A percentile compares a stretch with the other conserved stretches of the same genome.
Conservation (phyloP, 2,888 invertebrate species). For the Monochamus alternatus region DNA sequence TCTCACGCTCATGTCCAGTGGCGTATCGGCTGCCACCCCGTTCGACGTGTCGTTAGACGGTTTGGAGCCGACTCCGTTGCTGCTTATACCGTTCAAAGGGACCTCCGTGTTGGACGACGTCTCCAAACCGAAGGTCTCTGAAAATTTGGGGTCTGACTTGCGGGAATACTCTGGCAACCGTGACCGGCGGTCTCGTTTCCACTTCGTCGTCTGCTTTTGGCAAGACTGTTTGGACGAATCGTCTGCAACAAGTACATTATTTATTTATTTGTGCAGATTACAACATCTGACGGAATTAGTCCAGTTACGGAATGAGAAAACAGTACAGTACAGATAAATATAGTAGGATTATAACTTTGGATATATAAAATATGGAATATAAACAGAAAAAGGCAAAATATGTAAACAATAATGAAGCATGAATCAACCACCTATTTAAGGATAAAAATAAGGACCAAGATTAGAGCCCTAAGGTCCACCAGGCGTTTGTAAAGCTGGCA, state of each 20-base stretch:
- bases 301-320: no score
- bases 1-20: constrained; percentile 78
- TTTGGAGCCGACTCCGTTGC: constrained; percentile 43
- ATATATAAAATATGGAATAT: no score
- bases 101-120: constrained; percentile 48
- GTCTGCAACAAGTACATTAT: constrained; percentile 44
- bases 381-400: no score
- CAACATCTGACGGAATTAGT: no score
- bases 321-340: no score
- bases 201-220: constrained; percentile 80
- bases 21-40: constrained; percentile 64
- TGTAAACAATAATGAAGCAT: no score
- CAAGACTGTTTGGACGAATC: constrained; percentile 48
- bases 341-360: no score
- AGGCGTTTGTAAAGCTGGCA: no score
- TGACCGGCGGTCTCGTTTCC: constrained; percentile 80
- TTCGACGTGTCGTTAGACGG: constrained; percentile 7
- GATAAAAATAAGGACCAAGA: no score
- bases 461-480: no score
- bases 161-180: constrained; percentile 69
- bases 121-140: constrained; percentile 64
- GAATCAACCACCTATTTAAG: no score
- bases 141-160: constrained; percentile 68
- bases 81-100: constrained; percentile 47
- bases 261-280: no score